phyloP scores from a whole-genome alignment of 2,797 vertebrate species.

The Kryptopterus vitreolus region DNA sequence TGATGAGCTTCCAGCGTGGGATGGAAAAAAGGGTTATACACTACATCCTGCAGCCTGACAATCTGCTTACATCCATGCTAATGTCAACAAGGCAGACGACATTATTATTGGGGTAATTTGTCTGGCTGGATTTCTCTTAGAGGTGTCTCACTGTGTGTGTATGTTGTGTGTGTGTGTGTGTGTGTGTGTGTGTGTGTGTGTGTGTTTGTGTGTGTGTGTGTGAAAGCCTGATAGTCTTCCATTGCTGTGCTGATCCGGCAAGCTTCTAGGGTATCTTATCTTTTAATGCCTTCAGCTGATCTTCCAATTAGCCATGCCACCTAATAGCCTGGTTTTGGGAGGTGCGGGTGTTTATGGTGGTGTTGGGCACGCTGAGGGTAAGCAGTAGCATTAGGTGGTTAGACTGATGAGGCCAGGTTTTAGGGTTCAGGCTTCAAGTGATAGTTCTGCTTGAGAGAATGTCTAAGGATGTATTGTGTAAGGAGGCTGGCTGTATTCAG shows the following conservation, averaged over 20 bases:
- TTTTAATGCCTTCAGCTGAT: conserved; percentile 91
- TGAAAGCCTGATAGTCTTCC: conserved; percentile 83
- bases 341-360: conserved; percentile 45
- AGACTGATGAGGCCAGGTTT: conserved; percentile 38
- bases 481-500: conserved; percentile 72
- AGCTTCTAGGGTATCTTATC: conserved; percentile 88
- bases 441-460: conserved; percentile 91
- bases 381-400: conserved; percentile 12
- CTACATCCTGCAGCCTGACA: neutral
- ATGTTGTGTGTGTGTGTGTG: conserved; percentile 2
- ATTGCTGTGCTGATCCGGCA: conserved; percentile 84
- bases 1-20: conserved; percentile 65
- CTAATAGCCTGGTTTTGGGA: conserved; percentile 80
- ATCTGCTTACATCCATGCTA: conserved; percentile 28
- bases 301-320: conserved; percentile 89
- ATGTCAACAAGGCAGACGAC: conserved; percentile 23
- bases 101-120: conserved; percentile 26
- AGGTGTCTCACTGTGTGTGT: neutral
- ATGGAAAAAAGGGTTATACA: neutral
- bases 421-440: conserved; percentile 74
- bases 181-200: neutral
- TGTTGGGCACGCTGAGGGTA: neutral
- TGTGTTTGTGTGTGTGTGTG: conserved; percentile 69
- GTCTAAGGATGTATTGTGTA: conserved; percentile 82
- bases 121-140: conserved; percentile 23